Base-by-base conservation (phyloP, 2,113 vertebrate genomes). In the Triplophysa tibetana region DNA sequence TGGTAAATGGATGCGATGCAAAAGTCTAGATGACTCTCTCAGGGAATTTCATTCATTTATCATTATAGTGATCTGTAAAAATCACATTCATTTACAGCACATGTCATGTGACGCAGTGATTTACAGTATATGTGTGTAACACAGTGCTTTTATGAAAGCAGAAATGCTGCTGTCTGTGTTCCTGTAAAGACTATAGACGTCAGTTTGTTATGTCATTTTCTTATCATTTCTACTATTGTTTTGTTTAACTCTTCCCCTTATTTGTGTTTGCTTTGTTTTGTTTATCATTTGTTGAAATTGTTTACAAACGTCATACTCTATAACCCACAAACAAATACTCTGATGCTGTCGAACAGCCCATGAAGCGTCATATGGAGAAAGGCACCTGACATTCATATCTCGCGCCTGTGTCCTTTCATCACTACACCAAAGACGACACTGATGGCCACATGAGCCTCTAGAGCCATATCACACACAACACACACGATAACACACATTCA, bases 371-470 rank as follows among this genome's bases (percentile, higher is more conserved):
- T 38, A 38, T 38, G 13, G 56, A 70, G 33, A 43, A 29, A 54
- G 17, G 45, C 24, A 9, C 21, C 17, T 62, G 61, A n/a, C 10
- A 24, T 60, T 14, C 50, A 52, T 70, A 29, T 73, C 56, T 72
- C 19, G 33, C 43, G 33, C 33, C 48, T 21, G 54, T 61, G 52
- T 56, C 45, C 33, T 54, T 12, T 14, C n/a, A n/a, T 52, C 54
- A 67, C 21, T 52, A 19, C 63, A 70, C 65, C 80, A 81, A 69
- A 81, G 38, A 82, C 82, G 38, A 82, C 82, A 66, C 69, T 45
- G 48, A 70, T 38, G 41, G 62, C 12, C 8, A 68, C 68, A 38
- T 33, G 33, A 33, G 33, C 33, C 33, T 29, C 52, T 78, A 33
- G 23, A 50, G 56, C 68, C 33, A 48, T 24, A 14, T 54, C 33